Evolutionary conservation across 2,113 vertebrate genomes (phyloP).

Genomic region (Melanotaenia duboulayi): DNA sequence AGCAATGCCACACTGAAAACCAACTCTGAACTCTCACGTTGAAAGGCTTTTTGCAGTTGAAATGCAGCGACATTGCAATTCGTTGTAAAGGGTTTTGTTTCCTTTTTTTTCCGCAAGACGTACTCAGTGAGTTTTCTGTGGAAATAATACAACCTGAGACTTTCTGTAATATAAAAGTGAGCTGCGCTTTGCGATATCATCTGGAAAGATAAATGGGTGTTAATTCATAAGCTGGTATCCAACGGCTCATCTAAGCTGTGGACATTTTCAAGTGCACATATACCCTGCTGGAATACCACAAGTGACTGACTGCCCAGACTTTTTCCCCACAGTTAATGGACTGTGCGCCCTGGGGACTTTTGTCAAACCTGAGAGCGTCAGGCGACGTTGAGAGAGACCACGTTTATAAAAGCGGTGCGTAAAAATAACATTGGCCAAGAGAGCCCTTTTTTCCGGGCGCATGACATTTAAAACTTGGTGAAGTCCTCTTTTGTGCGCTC

Average conservation of each 20-base stretch:
- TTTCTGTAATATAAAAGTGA: constrained; percentile 17
- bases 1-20: constrained; percentile 47
- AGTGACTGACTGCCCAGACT: constrained; percentile 25
- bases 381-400: constrained; percentile 72
- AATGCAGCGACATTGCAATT: constrained; percentile 44
- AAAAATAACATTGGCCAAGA: constrained; percentile 79
- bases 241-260: constrained; percentile 28
- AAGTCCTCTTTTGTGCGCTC: constrained; percentile 71
- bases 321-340: constrained; percentile 57
- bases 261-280: constrained; percentile 55
- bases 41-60: constrained; percentile 47
- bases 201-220: constrained; percentile 61
- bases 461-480: constrained; percentile 79
- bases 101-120: background rate
- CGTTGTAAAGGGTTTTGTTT: constrained; percentile 30
- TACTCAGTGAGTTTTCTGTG: constrained; percentile 34
- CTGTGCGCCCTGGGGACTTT: constrained; percentile 74
- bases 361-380: constrained; percentile 69
- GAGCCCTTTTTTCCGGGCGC: constrained; percentile 65
- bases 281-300: constrained; percentile 64
- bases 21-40: constrained; percentile 44
- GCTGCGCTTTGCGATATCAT: constrained; percentile 51
- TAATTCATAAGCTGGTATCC: constrained; percentile 45
- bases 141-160: constrained; percentile 54
- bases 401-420: constrained; percentile 75